Evolutionary conservation across 2,888 invertebrate genomes (phyloP).

Genomic region (Apodemia hepburni): DNA sequence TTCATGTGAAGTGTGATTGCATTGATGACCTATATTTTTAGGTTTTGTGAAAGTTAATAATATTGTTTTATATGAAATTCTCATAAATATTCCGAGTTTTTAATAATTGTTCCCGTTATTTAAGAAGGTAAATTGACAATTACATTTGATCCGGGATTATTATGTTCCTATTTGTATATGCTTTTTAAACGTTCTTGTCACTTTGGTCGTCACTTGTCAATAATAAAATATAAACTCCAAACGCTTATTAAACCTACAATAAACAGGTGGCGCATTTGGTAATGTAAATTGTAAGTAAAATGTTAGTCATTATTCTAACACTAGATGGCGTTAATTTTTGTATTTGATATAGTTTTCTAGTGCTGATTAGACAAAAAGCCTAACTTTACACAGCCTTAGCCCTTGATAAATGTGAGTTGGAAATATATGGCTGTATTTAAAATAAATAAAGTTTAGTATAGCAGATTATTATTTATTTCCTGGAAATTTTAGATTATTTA

Average conservation of each 20-base stretch:
- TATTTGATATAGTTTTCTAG: not conserved
- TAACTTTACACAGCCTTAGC: too few relatives aligned
- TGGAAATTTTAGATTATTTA: too few relatives aligned
- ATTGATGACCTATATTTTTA: conserved; percentile 37
- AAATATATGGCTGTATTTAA: too few relatives aligned
- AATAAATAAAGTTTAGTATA: too few relatives aligned
- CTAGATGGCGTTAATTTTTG: conserved; percentile 1
- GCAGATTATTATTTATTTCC: too few relatives aligned
- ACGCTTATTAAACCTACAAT: not conserved
- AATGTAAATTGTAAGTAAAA: too few relatives aligned
- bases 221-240: not conserved
- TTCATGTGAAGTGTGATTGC: conserved; percentile 29
- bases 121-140: not conserved
- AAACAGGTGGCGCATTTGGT: conserved; percentile 11
- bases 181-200: not conserved
- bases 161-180: not conserved
- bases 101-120: not conserved
- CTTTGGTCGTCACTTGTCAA: conserved; percentile 2
- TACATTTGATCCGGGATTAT: not conserved
- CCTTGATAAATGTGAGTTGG: too few relatives aligned
- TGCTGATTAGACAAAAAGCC: not conserved
- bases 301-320: not conserved
- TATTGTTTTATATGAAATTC: not conserved
- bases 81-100: not conserved
- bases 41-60: conserved; percentile 12